Conservation (phyloP, 1,140 invertebrate species). For the Diorhabda carinulata region DNA sequence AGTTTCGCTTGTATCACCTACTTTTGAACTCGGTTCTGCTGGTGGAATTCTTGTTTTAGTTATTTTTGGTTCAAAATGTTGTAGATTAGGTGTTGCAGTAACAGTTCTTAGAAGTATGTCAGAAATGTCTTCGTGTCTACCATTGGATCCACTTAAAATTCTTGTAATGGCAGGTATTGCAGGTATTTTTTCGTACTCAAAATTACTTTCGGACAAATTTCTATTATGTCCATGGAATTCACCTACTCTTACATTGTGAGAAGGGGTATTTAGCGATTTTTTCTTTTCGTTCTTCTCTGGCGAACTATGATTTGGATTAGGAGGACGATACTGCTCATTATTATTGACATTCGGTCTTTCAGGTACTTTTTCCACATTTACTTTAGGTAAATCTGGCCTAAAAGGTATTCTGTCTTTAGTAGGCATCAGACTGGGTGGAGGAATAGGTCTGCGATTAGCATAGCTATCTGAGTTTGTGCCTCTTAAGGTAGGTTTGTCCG, state of each 20-base stretch:
- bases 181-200: conserved; percentile 43
- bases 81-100: conserved; percentile 57
- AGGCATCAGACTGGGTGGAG: conserved; percentile 70
- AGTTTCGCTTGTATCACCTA: conserved; percentile 47
- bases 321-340: conserved; percentile 26
- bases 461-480: conserved; percentile 64
- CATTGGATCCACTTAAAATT: conserved; percentile 76
- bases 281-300: conserved; percentile 52
- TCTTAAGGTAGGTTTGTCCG: conserved; percentile 75
- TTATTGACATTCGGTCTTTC: conserved; percentile 19
- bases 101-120: conserved; percentile 66
- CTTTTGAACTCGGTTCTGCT: conserved; percentile 47
- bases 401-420: conserved; percentile 73
- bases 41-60: conserved; percentile 43
- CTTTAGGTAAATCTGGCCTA: conserved; percentile 55
- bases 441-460: conserved; percentile 64
- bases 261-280: conserved; percentile 69
- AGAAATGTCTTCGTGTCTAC: conserved; percentile 72
- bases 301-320: conserved; percentile 22
- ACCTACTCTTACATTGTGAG: conserved; percentile 51
- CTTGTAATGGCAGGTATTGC: conserved; percentile 62
- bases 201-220: conserved; percentile 41
- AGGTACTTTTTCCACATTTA: conserved; percentile 39
- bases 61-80: conserved; percentile 42
- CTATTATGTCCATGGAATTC: conserved; percentile 40